Evolutionary conservation across 2,797 vertebrate genomes (phyloP).

Genomic region (Cheirogaleus major): DNA sequence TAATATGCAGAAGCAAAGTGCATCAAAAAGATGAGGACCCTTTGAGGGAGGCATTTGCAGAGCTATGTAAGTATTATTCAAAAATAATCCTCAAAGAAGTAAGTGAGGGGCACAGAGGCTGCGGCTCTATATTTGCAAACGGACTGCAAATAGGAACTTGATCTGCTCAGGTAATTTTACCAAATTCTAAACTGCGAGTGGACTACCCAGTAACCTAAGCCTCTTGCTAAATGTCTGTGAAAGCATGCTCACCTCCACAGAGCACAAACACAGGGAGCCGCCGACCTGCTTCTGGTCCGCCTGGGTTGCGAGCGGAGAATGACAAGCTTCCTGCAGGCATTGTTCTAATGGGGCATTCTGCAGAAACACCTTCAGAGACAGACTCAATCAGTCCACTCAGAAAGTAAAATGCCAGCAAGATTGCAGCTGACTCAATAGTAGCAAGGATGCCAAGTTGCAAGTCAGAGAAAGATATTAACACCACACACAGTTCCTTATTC

Average conservation of each 20-base stretch:
- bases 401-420: not conserved
- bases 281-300: constrained; percentile 6
- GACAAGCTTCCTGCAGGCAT: constrained; percentile 46
- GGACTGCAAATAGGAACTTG: constrained; percentile 54
- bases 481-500: not conserved
- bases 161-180: constrained; percentile 77
- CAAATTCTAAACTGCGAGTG: constrained; percentile 53
- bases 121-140: constrained; percentile 57
- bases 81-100: constrained; percentile 56
- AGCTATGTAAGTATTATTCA: constrained; percentile 38
- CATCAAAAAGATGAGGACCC: constrained; percentile 15
- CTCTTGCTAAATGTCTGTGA: constrained; percentile 85
- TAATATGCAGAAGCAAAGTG: constrained; percentile 15
- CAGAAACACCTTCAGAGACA: not conserved
- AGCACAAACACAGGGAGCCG: not conserved
- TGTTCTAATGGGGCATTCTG: not conserved
- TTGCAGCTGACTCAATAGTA: not conserved
- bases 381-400: not conserved
- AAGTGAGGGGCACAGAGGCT: not conserved
- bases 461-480: not conserved
- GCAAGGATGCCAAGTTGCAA: not conserved
- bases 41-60: constrained; percentile 35
- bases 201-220: constrained; percentile 79
- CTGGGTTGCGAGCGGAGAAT: constrained; percentile 46
- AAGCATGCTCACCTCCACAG: constrained; percentile 70